Conservation (phyloP, 2,113 vertebrate genomes). For the Microcebus murinus region DNA sequence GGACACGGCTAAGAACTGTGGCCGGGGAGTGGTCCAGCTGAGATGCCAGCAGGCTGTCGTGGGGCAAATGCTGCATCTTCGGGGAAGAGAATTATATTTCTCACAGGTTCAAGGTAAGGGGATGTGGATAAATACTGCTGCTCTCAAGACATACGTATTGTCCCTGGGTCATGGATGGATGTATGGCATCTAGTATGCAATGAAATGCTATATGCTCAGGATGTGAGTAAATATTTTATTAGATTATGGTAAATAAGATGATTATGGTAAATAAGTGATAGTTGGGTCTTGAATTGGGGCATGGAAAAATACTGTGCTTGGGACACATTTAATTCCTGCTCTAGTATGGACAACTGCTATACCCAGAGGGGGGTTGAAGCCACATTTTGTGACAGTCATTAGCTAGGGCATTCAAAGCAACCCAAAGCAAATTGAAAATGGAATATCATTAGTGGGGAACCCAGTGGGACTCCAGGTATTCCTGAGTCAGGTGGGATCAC, state of each 20-base stretch:
- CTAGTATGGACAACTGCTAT: neutral
- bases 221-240: neutral
- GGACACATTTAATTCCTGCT: neutral
- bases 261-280: too few species aligned
- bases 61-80: neutral
- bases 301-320: neutral
- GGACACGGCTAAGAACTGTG: neutral
- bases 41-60: neutral
- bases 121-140: conserved; percentile 32
- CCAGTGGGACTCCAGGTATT: neutral
- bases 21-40: neutral
- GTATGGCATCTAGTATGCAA: neutral
- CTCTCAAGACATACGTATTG: neutral
- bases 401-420: neutral
- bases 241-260: neutral
- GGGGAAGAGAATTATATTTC: neutral
- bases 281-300: neutral
- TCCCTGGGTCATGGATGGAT: neutral
- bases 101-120: neutral
- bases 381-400: neutral
- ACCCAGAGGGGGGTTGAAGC: neutral
- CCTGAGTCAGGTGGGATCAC: neutral
- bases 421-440: neutral
- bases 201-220: neutral
- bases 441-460: neutral